These are phyloP conservation scores for Pseudococcus jackbeardsleyi DNA, from an alignment of 2,888 invertebrate genomes.

Conservation along the genomic window DNA sequence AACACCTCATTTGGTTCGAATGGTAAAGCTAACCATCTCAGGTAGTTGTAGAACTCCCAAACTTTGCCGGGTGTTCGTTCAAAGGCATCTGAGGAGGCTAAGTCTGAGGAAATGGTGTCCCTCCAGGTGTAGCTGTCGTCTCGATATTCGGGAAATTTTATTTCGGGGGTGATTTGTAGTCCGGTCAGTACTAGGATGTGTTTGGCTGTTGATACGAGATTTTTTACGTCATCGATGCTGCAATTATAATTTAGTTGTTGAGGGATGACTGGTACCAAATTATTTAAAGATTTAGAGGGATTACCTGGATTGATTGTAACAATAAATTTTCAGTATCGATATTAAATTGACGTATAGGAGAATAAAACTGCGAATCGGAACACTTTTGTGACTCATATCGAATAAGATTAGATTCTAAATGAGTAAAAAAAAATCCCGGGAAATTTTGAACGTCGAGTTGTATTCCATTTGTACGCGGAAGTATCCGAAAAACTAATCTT, in stretches of 20 bases:
- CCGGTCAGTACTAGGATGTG: background rate
- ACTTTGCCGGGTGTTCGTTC: background rate
- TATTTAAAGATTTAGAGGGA: background rate
- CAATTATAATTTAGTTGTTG: background rate
- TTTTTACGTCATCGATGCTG: background rate
- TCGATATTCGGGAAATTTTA: background rate
- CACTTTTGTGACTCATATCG: too few relatives aligned
- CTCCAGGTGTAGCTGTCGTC: background rate
- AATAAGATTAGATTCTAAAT: too few relatives aligned
- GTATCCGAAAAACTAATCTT: too few relatives aligned
- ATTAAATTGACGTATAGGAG: background rate
- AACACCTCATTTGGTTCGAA: conserved; percentile 12
- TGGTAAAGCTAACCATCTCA: background rate
- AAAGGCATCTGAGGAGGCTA: background rate
- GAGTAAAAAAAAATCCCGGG: too few relatives aligned
- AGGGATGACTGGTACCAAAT: background rate
- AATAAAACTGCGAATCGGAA: background rate
- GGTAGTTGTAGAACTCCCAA: background rate
- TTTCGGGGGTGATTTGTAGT: background rate
- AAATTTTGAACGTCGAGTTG: too few relatives aligned
- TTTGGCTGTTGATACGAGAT: background rate
- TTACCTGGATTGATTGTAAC: conserved; percentile 10
- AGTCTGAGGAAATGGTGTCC: background rate
- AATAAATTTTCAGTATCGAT: background rate
- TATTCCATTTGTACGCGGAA: too few relatives aligned